Evolutionary conservation across 2,797 vertebrate genomes (phyloP).

Genomic region (Coregonus suidteri): DNA sequence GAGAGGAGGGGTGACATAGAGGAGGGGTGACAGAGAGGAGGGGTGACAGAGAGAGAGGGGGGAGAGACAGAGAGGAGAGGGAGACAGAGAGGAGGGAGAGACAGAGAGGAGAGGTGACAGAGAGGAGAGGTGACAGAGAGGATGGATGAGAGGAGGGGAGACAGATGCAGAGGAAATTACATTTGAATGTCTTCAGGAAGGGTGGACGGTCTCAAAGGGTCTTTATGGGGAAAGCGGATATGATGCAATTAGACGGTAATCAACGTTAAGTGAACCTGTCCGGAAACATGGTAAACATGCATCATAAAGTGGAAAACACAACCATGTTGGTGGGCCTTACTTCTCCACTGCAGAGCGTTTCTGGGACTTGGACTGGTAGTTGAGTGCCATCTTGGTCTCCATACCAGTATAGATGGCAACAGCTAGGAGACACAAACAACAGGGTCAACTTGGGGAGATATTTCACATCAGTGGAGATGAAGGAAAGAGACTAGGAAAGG

Average conservation of each 20-base stretch:
- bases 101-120: no score
- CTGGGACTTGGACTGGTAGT: constrained; percentile 96
- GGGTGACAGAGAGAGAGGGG: not conserved
- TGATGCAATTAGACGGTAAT: constrained; percentile 17
- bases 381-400: constrained; percentile 99
- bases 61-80: not conserved
- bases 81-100: no score
- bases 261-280: constrained; percentile 7
- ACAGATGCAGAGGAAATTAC: not conserved
- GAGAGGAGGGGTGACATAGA: constrained; percentile 15
- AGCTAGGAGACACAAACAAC: constrained; percentile 67
- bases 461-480: not conserved
- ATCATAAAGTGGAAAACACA: not conserved
- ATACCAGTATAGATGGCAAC: constrained; percentile 97
- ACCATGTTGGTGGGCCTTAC: constrained; percentile 69
- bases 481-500: not conserved
- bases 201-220: not conserved
- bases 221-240: not conserved
- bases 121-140: no score
- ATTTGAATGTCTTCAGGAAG: not conserved
- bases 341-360: constrained; percentile 97
- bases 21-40: constrained; percentile 4
- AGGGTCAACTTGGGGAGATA: not conserved
- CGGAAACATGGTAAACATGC: not conserved
- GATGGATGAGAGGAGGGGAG: not conserved